A percentile compares a stretch with the other conserved stretches of the same genome.
These are phyloP conservation scores for Tylochromis polylepis DNA, from an alignment of 2,113 vertebrate species.

Conservation along the genomic window DNA sequence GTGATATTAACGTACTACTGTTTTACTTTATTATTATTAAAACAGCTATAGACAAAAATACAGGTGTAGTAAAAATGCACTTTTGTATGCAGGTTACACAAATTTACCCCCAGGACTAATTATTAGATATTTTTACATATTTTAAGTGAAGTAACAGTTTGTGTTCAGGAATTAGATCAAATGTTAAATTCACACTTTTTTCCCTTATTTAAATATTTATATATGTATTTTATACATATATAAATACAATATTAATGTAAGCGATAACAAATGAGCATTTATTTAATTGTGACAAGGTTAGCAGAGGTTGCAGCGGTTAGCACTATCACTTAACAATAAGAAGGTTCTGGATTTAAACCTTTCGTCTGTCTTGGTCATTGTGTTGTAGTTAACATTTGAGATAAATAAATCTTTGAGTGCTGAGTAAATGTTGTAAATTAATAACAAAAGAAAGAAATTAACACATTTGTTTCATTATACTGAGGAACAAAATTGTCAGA, in stretches of 20 bases:
- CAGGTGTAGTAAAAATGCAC: rapidly evolving
- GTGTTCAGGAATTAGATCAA: not conserved
- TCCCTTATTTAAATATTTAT: too few species aligned
- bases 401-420: not conserved
- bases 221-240: too few species aligned
- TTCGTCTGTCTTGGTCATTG: rapidly evolving
- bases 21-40: not conserved
- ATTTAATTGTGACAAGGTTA: not conserved
- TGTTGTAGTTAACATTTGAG: not conserved
- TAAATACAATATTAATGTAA: too few species aligned
- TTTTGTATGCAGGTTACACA: not conserved
- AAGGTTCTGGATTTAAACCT: rapidly evolving
- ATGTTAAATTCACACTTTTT: not conserved
- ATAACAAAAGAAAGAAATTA: not conserved
- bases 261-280: not conserved
- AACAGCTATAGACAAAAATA: not conserved
- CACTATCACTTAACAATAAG: not conserved
- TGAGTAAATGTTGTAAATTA: not conserved
- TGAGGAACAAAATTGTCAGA: rapidly evolving
- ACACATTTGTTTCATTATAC: not conserved
- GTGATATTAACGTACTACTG: rapidly evolving
- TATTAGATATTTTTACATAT: not conserved
- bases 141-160: not conserved
- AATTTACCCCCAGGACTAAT: not conserved
- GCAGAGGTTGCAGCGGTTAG: not conserved